Conservation (phyloP, 2,113 vertebrate species). For the Muscicapa adusta region DNA sequence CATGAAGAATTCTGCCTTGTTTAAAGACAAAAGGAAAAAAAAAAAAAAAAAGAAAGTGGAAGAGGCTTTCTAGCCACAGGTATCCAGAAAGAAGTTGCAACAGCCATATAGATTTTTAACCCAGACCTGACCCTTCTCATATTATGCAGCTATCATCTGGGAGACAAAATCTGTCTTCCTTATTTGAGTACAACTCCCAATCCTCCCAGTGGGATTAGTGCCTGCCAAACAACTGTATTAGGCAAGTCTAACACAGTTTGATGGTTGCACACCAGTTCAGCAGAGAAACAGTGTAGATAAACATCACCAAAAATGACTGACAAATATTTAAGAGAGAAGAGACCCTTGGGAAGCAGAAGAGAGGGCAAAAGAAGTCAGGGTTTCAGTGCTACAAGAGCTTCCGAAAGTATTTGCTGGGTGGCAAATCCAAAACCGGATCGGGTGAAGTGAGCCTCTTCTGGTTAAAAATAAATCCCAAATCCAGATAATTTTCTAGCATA, state of each 20-base stretch:
- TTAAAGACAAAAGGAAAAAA: not conserved
- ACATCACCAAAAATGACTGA: not conserved
- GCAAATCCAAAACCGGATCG: not conserved
- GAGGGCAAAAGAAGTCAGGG: not conserved
- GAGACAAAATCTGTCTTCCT: not conserved
- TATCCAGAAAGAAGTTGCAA: not conserved
- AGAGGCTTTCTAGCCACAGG: not conserved
- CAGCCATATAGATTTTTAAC: not conserved
- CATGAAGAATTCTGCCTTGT: not conserved
- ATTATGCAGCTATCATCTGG: not conserved
- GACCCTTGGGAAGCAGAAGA: not conserved
- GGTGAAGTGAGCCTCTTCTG: not conserved
- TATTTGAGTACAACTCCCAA: not conserved
- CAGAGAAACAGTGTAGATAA: not conserved
- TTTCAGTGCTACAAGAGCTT: not conserved
- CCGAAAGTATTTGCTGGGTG: not conserved
- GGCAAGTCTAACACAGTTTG: not conserved
- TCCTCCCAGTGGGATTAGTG: not conserved
- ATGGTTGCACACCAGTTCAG: fast-evolving
- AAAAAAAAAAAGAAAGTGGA: not conserved
- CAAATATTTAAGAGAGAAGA: not conserved
- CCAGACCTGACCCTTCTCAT: not conserved
- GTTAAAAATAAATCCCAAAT: conserved; percentile 44
- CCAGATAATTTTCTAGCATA: conserved; percentile 21
- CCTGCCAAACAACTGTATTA: not conserved